Base-by-base conservation (phyloP, 2,113 vertebrate species). In the Spea multiplicata region DNA sequence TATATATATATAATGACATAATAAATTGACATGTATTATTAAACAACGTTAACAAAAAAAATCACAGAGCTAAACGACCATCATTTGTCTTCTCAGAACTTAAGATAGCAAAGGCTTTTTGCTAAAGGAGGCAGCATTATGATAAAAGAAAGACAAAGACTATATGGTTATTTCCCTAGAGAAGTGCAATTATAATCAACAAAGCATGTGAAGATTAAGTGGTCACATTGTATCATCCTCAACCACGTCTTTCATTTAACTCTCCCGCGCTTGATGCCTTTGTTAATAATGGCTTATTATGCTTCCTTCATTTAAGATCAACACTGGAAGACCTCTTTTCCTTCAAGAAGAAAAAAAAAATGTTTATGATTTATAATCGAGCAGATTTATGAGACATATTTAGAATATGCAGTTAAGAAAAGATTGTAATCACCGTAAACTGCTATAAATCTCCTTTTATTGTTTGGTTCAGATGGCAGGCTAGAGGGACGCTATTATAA, bases 391-490 rank as follows among this genome's bases (percentile, higher is more conserved):
- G 84, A 83, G 84, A 83, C 50, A 45, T 16, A 69, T 84, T 67
- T 83, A 83, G 77, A 86, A 86, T 71, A 66, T 49, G 55, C 73
- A 71, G 55, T 79, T 87, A 45, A 79, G 83, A 81, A 10, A 75
- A 75, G 57, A 1, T n/a, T 83, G 17, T 85, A 83, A 69, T 9
- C 48, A 76, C 67, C 73, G 0, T 82, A 62, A 80, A 85, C 66
- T 62, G 81, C 82, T 74, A 81, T 87, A 88, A 87, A 90, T 90
- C 78, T 86, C 69, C 64, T 82, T 82, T 86, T 73, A 85, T 83
- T 87, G 77, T 87, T 87, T 81, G 67, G 65, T 59, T 4, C 47
- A 81, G 17, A 65, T 81, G 53, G 5, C 64, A 69, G 84, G 78
- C 73, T 84, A 49, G 65, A 76, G 83, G 78, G 85, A 85, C 73